Evolutionary conservation across 2,888 invertebrate species (phyloP).

Genomic region (Neocrepidodera transversa): DNA sequence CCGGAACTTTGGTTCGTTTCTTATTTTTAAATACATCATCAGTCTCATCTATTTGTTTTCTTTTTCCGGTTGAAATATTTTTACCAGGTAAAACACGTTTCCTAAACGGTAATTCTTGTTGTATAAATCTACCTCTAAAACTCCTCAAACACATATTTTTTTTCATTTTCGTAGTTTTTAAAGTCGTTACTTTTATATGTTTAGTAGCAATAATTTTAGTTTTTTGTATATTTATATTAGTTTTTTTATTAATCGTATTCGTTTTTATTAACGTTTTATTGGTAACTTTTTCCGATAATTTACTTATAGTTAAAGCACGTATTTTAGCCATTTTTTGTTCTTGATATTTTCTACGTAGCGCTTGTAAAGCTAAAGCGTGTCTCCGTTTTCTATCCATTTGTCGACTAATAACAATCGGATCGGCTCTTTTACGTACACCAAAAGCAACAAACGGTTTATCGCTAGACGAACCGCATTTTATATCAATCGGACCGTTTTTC

Average conservation of each 20-base stretch:
- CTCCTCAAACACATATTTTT: slow-evolving; percentile 61
- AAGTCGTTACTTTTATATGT: slow-evolving; percentile 56
- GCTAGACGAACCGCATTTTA: slow-evolving; percentile 51
- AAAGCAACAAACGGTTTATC: slow-evolving; percentile 62
- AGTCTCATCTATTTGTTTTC: too few relatives aligned
- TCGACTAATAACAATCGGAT: slow-evolving; percentile 59
- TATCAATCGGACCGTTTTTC: slow-evolving; percentile 55
- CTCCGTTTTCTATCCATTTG: slow-evolving; percentile 59
- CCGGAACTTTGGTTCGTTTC: neutral
- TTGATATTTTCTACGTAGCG: slow-evolving; percentile 67
- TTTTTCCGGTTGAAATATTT: slow-evolving; percentile 20
- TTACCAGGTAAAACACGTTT: slow-evolving; percentile 35
- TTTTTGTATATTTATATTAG: slow-evolving; percentile 51
- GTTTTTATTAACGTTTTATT: slow-evolving; percentile 61
- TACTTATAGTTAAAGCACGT: slow-evolving; percentile 59
- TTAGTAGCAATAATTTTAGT: slow-evolving; percentile 57
- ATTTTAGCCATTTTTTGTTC: slow-evolving; percentile 68
- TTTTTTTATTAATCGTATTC: slow-evolving; percentile 59
- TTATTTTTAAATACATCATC: too few relatives aligned
- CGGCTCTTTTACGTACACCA: slow-evolving; percentile 67
- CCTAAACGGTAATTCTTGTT: slow-evolving; percentile 54
- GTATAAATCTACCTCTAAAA: slow-evolving; percentile 58
- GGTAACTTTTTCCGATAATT: slow-evolving; percentile 58
- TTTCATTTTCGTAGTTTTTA: slow-evolving; percentile 46
- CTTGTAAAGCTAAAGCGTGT: slow-evolving; percentile 63